These are phyloP conservation scores for Brachyalestes nurse DNA, from an alignment of 2,797 vertebrate species.

Conservation along the genomic window DNA sequence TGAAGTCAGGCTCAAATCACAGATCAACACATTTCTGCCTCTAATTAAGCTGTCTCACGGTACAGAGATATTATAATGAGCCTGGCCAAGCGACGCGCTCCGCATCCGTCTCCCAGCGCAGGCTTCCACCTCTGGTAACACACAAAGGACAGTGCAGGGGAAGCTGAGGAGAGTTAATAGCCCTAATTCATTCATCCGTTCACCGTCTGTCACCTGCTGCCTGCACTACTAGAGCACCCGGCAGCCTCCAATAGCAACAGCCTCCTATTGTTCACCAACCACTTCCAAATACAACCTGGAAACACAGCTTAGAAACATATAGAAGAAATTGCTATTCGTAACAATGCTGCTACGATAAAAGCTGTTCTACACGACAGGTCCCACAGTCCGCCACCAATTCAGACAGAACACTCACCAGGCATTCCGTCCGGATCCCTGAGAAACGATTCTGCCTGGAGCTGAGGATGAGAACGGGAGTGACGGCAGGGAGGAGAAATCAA, in stretches of 20 bases:
- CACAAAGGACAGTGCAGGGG: slow-evolving; percentile 66
- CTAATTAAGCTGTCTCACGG: neutral
- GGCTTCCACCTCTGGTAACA: slow-evolving; percentile 45
- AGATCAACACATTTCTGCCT: neutral
- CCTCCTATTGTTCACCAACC: slow-evolving; percentile 6
- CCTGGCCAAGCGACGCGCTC: neutral
- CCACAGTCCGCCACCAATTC: neutral
- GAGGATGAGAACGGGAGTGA: slow-evolving; percentile 41
- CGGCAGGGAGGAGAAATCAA: slow-evolving; percentile 25
- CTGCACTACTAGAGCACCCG: slow-evolving; percentile 17
- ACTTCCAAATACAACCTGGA: neutral
- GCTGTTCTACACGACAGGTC: neutral
- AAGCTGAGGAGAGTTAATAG: slow-evolving; percentile 22
- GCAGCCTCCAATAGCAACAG: neutral
- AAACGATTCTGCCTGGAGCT: slow-evolving; percentile 35
- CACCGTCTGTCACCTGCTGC: slow-evolving; percentile 13
- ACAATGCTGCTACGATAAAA: neutral
- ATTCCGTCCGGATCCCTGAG: slow-evolving; percentile 64
- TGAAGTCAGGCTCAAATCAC: neutral
- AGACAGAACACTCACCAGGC: slow-evolving; percentile 71
- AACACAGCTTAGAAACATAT: neutral
- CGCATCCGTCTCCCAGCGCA: slow-evolving; percentile 39
- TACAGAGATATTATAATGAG: neutral
- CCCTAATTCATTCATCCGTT: slow-evolving; percentile 30
- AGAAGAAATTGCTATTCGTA: neutral